These are phyloP conservation scores for Steinernema carpocapsae DNA, from an alignment of 2,888 invertebrate species.

Conservation along the genomic window DNA sequence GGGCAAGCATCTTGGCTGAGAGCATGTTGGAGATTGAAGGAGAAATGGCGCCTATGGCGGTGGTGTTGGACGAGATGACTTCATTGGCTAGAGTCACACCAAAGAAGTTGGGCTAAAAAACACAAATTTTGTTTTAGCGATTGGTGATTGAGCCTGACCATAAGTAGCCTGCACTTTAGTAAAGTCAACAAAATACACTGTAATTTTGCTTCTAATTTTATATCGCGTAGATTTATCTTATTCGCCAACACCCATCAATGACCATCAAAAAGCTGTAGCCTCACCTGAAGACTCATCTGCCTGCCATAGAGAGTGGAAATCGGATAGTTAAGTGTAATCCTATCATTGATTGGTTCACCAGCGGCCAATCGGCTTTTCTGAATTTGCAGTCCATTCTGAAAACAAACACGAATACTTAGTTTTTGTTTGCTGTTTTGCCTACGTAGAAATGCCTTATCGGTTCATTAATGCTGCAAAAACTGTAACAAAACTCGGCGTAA, in stretches of 20 bases:
- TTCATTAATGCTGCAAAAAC: constrained; percentile 58
- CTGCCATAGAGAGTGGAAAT: constrained; percentile 51
- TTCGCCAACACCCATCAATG: background rate
- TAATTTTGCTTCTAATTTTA: no score
- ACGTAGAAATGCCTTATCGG: constrained; percentile 59
- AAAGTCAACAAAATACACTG: no score
- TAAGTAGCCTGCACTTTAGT: no score
- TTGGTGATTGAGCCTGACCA: no score
- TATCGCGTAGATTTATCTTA: no score
- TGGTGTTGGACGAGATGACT: background rate
- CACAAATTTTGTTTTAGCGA: no score
- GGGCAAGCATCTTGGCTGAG: constrained; percentile 47
- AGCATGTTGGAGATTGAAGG: constrained; percentile 3
- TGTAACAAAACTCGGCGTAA: constrained; percentile 55
- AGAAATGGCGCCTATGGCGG: background rate
- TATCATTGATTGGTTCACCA: constrained; percentile 40
- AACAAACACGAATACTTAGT: background rate
- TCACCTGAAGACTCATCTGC: constrained; percentile 31
- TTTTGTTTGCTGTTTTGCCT: constrained; percentile 21
- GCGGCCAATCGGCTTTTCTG: constrained; percentile 36
- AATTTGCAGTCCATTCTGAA: constrained; percentile 42
- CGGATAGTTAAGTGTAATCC: constrained; percentile 54
- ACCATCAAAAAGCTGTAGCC: constrained; percentile 10
- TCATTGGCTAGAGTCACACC: constrained; percentile 51
- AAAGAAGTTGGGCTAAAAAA: constrained; percentile 58